These are phyloP conservation scores for Polymixis flavicincta DNA, from an alignment of 2,888 invertebrate species.

Conservation along the genomic window DNA sequence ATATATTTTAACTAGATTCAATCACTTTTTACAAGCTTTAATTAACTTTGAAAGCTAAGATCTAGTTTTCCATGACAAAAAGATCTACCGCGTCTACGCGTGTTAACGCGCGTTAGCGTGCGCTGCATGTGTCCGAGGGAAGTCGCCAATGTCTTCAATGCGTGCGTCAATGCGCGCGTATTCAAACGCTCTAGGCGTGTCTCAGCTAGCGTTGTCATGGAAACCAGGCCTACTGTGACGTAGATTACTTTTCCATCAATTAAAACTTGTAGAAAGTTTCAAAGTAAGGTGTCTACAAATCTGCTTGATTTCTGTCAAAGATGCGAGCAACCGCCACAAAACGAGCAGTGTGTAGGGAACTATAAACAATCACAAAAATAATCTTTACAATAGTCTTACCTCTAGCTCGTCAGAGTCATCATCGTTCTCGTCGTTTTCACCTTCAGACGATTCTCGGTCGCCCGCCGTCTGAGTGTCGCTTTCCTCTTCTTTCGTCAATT, in stretches of 20 bases:
- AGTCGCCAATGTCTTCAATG: slow-evolving; percentile 21
- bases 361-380: background rate
- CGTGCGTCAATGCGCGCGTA: background rate
- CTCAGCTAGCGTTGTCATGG: background rate
- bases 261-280: slow-evolving; percentile 20
- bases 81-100: background rate
- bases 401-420: slow-evolving; percentile 93
- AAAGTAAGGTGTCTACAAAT: slow-evolving; percentile 12
- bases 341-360: slow-evolving; percentile 38
- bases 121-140: slow-evolving; percentile 3
- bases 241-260: background rate
- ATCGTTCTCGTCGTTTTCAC: slow-evolving; percentile 92
- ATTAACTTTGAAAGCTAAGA: background rate
- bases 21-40: slow-evolving; percentile 34
- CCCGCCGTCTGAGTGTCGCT: slow-evolving; percentile 77
- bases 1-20: background rate
- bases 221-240: background rate
- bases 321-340: slow-evolving; percentile 26
- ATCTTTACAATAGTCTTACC: slow-evolving; percentile 78
- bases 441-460: slow-evolving; percentile 90
- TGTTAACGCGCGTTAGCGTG: slow-evolving; percentile 15
- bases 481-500: slow-evolving; percentile 75
- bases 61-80: slow-evolving; percentile 3
- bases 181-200: background rate
- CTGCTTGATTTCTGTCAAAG: slow-evolving; percentile 33